Evolutionary conservation across 2,113 vertebrate species (phyloP).

Genomic region (Rhizomys pruinosus): DNA sequence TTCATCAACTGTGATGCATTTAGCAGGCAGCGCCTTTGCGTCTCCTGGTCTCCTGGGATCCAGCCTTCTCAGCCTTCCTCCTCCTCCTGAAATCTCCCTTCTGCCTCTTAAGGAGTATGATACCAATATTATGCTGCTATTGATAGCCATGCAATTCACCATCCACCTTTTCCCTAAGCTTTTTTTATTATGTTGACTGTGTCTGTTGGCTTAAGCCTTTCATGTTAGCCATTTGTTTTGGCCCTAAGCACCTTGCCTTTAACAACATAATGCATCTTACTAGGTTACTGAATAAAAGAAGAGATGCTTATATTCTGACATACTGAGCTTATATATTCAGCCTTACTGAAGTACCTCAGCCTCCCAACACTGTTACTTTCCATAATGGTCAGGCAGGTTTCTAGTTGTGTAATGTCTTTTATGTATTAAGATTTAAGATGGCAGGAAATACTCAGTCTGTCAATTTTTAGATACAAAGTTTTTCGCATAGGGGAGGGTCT

Average conservation of each 20-base stretch:
- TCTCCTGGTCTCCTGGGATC: slow-evolving; percentile 71
- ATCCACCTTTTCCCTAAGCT: slow-evolving; percentile 30
- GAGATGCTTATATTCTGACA: neutral
- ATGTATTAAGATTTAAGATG: neutral
- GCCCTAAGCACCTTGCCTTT: slow-evolving; percentile 35
- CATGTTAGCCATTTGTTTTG: slow-evolving; percentile 26
- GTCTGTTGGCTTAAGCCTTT: slow-evolving; percentile 49
- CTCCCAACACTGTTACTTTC: slow-evolving; percentile 8
- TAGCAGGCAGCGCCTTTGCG: slow-evolving; percentile 65
- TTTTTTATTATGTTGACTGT: neutral
- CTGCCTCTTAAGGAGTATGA: neutral
- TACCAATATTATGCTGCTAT: slow-evolving; percentile 52
- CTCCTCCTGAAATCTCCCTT: neutral
- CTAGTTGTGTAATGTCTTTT: slow-evolving; percentile 17
- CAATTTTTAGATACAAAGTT: neutral
- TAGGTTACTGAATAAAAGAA: slow-evolving; percentile 56
- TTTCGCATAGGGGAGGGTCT: neutral
- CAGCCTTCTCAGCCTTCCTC: slow-evolving; percentile 25
- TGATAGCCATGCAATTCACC: slow-evolving; percentile 25
- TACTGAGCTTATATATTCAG: neutral
- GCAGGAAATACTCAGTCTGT: neutral
- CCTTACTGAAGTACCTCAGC: neutral
- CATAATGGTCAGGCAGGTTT: neutral
- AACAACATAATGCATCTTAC: slow-evolving; percentile 35
- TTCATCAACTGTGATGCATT: slow-evolving; percentile 64